Conservation (phyloP, 2,797 vertebrate genomes). For the Microcaecilia unicolor region DNA sequence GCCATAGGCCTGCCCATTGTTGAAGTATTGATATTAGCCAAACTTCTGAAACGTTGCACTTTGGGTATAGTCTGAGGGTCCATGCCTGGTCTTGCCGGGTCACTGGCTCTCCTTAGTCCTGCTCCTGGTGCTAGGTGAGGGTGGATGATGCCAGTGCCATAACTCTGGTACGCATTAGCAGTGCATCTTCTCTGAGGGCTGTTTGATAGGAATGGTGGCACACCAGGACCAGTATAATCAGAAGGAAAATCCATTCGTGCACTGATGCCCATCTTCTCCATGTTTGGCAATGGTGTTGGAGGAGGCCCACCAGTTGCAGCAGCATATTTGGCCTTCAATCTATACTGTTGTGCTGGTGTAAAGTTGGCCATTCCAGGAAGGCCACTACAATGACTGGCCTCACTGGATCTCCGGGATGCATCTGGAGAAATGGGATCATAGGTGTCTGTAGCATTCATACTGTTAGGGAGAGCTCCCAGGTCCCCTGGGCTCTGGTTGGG, state of each 20-base stretch:
- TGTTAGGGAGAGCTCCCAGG: conserved; percentile 33
- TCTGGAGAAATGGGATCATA: conserved; percentile 60
- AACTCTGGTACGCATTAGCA: conserved; percentile 62
- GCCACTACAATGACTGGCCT: conserved; percentile 42
- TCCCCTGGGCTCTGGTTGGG: conserved; percentile 72
- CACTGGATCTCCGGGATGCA: conserved; percentile 49
- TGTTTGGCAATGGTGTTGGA: conserved; percentile 67
- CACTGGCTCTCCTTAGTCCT: conserved; percentile 63
- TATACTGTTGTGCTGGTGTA: conserved; percentile 82
- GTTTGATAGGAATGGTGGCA: conserved; percentile 56
- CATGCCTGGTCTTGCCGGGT: conserved; percentile 46
- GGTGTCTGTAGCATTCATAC: conserved; percentile 44
- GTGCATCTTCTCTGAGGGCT: conserved; percentile 62
- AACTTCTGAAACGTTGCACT: conserved; percentile 59
- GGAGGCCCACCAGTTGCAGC: conserved; percentile 78
- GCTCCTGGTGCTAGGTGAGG: conserved; percentile 58
- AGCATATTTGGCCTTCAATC: conserved; percentile 82
- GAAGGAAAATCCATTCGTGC: conserved; percentile 33
- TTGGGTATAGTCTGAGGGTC: conserved; percentile 60
- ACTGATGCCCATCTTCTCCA: conserved; percentile 52
- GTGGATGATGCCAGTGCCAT: conserved; percentile 61
- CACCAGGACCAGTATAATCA: conserved; percentile 53
- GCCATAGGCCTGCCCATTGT: conserved; percentile 51
- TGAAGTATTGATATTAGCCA: conserved; percentile 58
- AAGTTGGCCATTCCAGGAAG: conserved; percentile 71